Base-by-base conservation (phyloP, 2,888 invertebrate species). In the Acanthosepion pharaonis region DNA sequence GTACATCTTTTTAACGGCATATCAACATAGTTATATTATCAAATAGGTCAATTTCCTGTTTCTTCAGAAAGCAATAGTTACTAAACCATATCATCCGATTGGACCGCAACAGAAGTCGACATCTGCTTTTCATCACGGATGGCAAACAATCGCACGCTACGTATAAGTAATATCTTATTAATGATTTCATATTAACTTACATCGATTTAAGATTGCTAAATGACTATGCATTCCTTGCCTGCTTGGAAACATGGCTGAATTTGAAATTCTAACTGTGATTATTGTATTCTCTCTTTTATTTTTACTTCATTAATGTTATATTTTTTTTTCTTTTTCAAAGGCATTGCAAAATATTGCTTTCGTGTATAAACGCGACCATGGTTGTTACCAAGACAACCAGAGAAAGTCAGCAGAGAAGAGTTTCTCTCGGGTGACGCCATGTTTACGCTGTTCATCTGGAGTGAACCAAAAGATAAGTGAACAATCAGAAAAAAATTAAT, bases 141-240 rank as follows among this genome's bases (percentile, higher is more conserved):
- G n/a, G n/a, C n/a, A 78, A 78, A 78, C n/a, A 18, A 59, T n/a
- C n/a, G 11, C n/a, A 18, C 59, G 9, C 20, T n/a, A 78, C 78
- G 5, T 78, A n/a, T 78, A 78, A 78, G n/a, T 78, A 78, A 78
- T 78, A 78, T 78, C 78, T n/a, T 78, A 78, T 78, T 78, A n/a
- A 78, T 78, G 78, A 78, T 78, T n/a, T 33, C n/a, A 18, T 33
- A 78, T 78, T 33, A 78, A 78, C 78, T n/a, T n/a, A 33, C n/a
- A 78, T n/a, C n/a, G 78, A n/a, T 78, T 78, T 33, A 78, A 78
- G 78, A 78, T 78, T 78, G 78, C 33, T 78, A 78, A 78, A 78
- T 15, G 11, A n/a, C n/a, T 15, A 78, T 9, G 15, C 78, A 78
- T 78, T 78, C 78, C 33, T 78, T 78, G 78, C n/a, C 15, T 78